phyloP scores from a whole-genome alignment of 1,140 invertebrate species.

The Aphelenchoides besseyi region DNA sequence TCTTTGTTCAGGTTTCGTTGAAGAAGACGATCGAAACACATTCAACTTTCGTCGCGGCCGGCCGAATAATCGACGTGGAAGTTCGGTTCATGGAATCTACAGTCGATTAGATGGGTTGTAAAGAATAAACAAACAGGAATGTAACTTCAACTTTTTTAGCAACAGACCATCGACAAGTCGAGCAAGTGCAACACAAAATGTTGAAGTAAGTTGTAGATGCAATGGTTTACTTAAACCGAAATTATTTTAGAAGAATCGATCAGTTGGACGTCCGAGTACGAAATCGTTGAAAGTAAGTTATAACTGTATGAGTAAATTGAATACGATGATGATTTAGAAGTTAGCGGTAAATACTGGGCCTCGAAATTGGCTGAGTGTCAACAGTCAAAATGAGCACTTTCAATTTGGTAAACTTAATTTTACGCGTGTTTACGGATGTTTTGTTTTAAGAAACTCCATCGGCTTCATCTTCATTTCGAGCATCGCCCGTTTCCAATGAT shows the following conservation, averaged over 20 bases:
- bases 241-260: not conserved
- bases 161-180: too few species aligned
- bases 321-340: not conserved
- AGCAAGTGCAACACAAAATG: too few species aligned
- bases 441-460: conserved; percentile 1
- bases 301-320: not conserved
- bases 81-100: not conserved
- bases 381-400: not conserved
- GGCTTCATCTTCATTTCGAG: conserved; percentile 18
- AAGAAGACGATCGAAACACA: not conserved
- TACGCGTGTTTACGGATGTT: not conserved
- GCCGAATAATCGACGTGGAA: not conserved
- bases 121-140: too few species aligned
- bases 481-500: conserved; percentile 6
- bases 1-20: not conserved
- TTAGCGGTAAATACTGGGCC: not conserved
- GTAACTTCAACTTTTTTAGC: too few species aligned
- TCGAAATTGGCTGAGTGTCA: not conserved
- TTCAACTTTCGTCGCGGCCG: not conserved
- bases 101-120: not conserved
- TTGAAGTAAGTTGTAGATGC: too few species aligned
- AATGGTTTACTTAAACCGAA: too few species aligned
- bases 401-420: not conserved
- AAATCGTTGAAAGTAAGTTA: not conserved
- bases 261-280: not conserved